These are phyloP conservation scores for Chloromyia formosa DNA, from an alignment of 2,888 invertebrate genomes.

Conservation along the genomic window DNA sequence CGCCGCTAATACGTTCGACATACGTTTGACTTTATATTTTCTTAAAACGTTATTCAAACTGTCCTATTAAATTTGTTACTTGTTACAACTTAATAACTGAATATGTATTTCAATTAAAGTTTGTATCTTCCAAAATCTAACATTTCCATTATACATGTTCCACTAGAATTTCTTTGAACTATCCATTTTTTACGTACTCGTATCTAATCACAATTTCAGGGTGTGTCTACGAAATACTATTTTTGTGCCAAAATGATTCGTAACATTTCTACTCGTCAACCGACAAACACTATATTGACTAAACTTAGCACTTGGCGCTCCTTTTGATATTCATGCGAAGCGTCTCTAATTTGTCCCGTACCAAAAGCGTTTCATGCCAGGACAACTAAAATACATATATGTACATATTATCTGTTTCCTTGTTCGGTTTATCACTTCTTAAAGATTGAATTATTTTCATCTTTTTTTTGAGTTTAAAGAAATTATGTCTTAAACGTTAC, in stretches of 20 bases:
- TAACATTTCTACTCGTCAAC: background rate
- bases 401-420: background rate
- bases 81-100: too few species aligned
- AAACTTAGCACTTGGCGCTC: background rate
- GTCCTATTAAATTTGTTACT: too few species aligned
- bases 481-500: background rate
- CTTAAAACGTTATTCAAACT: too few species aligned
- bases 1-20: too few species aligned
- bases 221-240: conserved; percentile 28
- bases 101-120: too few species aligned
- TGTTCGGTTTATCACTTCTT: background rate
- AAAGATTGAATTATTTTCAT: background rate
- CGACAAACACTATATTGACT: background rate
- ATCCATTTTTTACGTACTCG: background rate
- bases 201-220: conserved; percentile 31
- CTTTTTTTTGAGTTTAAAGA: background rate
- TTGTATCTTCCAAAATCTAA: too few species aligned
- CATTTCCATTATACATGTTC: too few species aligned
- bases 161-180: too few species aligned
- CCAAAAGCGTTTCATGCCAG: conserved; percentile 18
- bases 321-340: conserved; percentile 10
- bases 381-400: background rate
- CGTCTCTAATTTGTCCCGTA: conserved; percentile 17
- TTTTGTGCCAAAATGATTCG: conserved; percentile 15
- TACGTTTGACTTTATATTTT: too few species aligned